phyloP scores from a whole-genome alignment of 2,113 vertebrate species.

The Empidonax alnorum region DNA sequence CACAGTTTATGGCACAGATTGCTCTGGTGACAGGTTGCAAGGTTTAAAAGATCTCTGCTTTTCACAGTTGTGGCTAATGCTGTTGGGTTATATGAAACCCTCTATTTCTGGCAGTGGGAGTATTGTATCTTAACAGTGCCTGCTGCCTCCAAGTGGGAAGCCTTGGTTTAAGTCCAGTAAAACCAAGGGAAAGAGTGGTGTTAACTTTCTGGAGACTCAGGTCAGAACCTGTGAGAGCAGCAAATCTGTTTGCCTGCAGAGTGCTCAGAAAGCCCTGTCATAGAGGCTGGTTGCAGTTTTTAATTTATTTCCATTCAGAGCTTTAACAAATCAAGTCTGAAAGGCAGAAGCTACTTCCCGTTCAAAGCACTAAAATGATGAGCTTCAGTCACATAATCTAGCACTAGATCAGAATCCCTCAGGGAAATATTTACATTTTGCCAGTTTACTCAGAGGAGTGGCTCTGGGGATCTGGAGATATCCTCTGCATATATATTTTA shows the following conservation, averaged over 20 bases:
- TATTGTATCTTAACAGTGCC: neutral
- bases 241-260: neutral
- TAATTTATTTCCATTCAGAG: slow-evolving; percentile 58
- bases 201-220: neutral
- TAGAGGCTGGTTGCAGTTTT: neutral
- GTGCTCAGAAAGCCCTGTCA: neutral
- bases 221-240: neutral
- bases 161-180: neutral
- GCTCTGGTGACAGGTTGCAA: neutral
- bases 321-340: slow-evolving; percentile 49
- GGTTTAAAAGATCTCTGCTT: neutral
- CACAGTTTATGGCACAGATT: neutral
- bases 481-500: slow-evolving; percentile 30
- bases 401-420: slow-evolving; percentile 59
- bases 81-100: neutral
- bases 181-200: neutral
- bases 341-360: slow-evolving; percentile 47
- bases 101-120: neutral
- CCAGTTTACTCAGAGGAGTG: slow-evolving; percentile 68
- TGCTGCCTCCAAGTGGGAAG: slow-evolving; percentile 31
- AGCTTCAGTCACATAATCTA: slow-evolving; percentile 70
- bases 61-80: neutral
- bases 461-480: slow-evolving; percentile 69
- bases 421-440: slow-evolving; percentile 75
- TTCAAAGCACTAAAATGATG: slow-evolving; percentile 69